Percentiles rank a stretch among this genome's conserved stretches.
Conservation (phyloP, 2,113 vertebrate species). For the Phalacrocorax aristotelis region DNA sequence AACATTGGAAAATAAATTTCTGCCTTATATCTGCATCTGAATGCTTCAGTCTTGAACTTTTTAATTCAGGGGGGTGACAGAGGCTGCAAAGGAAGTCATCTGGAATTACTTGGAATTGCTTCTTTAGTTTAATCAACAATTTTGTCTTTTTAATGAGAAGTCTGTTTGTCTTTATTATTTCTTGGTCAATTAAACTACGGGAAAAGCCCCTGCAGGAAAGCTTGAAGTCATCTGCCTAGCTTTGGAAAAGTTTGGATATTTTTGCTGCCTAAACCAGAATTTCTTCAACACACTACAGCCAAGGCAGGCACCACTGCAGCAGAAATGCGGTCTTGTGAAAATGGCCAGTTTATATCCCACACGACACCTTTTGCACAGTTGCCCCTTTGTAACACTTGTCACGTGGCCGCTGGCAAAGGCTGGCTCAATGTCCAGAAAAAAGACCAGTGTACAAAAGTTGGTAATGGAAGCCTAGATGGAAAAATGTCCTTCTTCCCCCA, state of each 20-base stretch:
- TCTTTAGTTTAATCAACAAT: neutral
- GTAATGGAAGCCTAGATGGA: neutral
- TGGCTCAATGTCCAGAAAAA: neutral
- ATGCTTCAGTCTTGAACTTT: neutral
- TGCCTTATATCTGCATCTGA: neutral
- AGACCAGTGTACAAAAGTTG: neutral
- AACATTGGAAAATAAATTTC: neutral
- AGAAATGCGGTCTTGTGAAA: neutral
- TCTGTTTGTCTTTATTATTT: neutral
- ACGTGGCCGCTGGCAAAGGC: neutral
- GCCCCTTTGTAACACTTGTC: neutral
- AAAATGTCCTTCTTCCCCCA: neutral
- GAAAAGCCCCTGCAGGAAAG: neutral
- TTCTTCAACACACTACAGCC: neutral
- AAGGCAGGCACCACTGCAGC: neutral
- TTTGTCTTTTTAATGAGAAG: neutral
- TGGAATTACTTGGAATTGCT: neutral
- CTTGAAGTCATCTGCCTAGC: neutral
- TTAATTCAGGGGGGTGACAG: neutral
- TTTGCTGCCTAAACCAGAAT: neutral
- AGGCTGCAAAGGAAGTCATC: neutral
- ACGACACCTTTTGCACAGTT: fast-evolving
- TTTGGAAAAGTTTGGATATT: neutral
- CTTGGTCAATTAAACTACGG: neutral
- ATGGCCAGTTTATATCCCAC: neutral